Evolutionary conservation across 2,113 vertebrate genomes (phyloP), one percentile per base, ranked within the genome.

Genomic region (Elanoides forficatus): DNA sequence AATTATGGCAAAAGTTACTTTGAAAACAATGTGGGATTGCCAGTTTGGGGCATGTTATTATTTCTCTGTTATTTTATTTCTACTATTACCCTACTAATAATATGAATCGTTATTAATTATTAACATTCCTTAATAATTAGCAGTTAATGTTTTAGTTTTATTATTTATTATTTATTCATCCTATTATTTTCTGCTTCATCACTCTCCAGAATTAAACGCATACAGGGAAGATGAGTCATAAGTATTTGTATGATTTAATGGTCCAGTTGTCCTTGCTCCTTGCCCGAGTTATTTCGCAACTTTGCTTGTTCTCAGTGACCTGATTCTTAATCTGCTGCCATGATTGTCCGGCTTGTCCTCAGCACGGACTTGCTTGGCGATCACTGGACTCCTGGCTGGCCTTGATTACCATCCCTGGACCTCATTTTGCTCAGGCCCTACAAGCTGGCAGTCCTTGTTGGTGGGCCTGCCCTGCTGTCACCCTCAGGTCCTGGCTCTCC

Each of bases 81-180:
- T 81, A 75, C 8, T 47, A 71, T 48, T 53, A 10, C 1, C 3
- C 2, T 21, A 62, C 38, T 48, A 26, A 22, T 60, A 65, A 20
- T 21, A 30, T 8, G 15, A 29, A 15, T 27, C 0, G 14, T n/a
- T 52, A 53, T 15, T 72, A 6, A 45, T 22, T 67, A 23, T 30
- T 34, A 42, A 22, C 42, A 42, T 42, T 7, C 26, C 20, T 26
- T 60, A 19, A 43, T 53, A 56, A 62, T 18, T 32, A 60, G 1
- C 6, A 10, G 3, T 2, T 50, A 40, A 7, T 27, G 0, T 10
- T 60, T 82, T 12, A 1, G 12, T 36, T 38, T 21, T 45, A 40
- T 30, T n/a, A 32, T 56, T 67, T 19, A 38, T 53, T 32, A 80
- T 6, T 52, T 34, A 83, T 7, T 52, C 47, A 26, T 73, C 7